These are phyloP conservation scores for Microplitis demolitor DNA, from an alignment of 1,140 invertebrate species.

Conservation along the genomic window DNA sequence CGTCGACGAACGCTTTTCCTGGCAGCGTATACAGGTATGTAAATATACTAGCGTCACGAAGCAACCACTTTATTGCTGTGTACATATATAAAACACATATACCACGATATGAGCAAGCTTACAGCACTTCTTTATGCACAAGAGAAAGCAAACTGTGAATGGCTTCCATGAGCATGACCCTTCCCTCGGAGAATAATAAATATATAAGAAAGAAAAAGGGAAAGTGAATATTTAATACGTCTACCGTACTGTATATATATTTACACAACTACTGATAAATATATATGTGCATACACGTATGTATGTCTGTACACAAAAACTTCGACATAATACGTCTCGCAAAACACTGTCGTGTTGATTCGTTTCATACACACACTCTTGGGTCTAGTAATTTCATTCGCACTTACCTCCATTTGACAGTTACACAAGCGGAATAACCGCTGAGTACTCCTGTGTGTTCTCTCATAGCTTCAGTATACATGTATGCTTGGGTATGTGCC, in stretches of 20 bases:
- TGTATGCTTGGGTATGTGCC: slow-evolving; percentile 4
- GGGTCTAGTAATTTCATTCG: background rate
- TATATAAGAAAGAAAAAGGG: slow-evolving; percentile 5
- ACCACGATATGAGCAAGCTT: background rate
- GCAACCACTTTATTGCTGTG: no score
- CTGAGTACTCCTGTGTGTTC: background rate
- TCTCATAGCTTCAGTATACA: background rate
- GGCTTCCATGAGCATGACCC: slow-evolving; percentile 47
- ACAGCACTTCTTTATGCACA: slow-evolving; percentile 38
- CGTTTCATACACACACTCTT: background rate
- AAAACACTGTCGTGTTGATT: background rate
- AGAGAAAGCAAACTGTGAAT: slow-evolving; percentile 42
- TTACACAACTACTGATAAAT: background rate
- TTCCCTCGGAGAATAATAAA: background rate
- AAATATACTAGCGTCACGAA: no score
- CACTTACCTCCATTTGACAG: slow-evolving; percentile 4
- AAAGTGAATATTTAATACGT: slow-evolving; percentile 10
- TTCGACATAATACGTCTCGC: no score
- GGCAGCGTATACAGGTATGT: no score
- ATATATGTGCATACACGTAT: no score
- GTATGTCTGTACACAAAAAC: no score
- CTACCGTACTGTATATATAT: background rate
- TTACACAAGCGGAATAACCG: slow-evolving; percentile 3
- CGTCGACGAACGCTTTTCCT: no score
- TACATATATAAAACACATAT: no score